A percentile compares a stretch with the other conserved stretches of the same genome.
Conservation (phyloP, 2,888 invertebrate genomes). For the Euclidia mi region DNA sequence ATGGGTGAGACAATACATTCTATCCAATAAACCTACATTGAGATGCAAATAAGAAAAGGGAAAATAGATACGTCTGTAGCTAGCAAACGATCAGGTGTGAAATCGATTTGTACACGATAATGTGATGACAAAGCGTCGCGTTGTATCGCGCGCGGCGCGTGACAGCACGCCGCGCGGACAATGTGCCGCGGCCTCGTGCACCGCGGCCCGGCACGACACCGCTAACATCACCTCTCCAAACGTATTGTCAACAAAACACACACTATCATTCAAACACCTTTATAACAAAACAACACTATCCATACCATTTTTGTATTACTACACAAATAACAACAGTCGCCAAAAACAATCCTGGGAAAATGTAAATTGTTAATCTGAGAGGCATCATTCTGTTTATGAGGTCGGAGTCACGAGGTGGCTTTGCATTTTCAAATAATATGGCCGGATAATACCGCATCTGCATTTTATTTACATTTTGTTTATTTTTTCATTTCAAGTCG, state of each 20-base stretch:
- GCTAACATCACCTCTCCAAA: conserved; percentile 40
- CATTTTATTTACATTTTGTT: conserved; percentile 30
- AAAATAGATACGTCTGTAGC: conserved; percentile 70
- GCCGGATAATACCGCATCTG: conserved; percentile 26
- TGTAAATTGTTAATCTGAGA: conserved; percentile 23
- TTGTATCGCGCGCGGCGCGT: conserved; percentile 70
- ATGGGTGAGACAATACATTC: conserved; percentile 41
- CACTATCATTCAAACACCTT: conserved; percentile 37
- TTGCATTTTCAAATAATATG: conserved; percentile 15
- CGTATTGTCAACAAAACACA: conserved; percentile 44
- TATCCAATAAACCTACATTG: conserved; percentile 62
- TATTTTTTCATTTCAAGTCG: neutral
- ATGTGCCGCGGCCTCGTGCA: conserved; percentile 75
- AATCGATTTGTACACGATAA: conserved; percentile 80
- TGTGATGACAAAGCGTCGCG: conserved; percentile 68
- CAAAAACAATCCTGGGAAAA: conserved; percentile 17
- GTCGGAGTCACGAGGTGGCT: conserved; percentile 16
- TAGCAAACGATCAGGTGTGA: conserved; percentile 72
- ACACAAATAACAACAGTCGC: conserved; percentile 6
- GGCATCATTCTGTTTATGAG: conserved; percentile 23
- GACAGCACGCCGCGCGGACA: conserved; percentile 73
- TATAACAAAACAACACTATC: conserved; percentile 13
- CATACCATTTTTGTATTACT: conserved; percentile 4
- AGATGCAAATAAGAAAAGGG: conserved; percentile 77
- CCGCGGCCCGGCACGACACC: conserved; percentile 70